Conservation (phyloP, 2,888 invertebrate genomes). For the Cheilosia urbana region DNA sequence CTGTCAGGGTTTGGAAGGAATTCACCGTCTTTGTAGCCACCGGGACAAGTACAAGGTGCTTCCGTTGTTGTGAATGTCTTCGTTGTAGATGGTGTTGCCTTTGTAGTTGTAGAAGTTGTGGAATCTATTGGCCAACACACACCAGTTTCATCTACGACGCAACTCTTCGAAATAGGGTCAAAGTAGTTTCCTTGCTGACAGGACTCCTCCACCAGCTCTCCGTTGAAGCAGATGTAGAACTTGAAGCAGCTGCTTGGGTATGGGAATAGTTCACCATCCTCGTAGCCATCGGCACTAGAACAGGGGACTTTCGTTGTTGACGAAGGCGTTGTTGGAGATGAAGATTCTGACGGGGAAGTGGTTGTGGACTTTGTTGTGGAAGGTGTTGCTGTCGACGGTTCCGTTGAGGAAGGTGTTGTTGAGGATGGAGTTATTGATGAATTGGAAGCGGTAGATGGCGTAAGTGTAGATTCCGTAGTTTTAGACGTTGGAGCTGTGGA, state of each 20-base stretch:
- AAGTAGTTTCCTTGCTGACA: conserved; percentile 77
- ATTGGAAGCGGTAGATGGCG: not conserved
- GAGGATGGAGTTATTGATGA: not conserved
- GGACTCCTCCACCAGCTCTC: conserved; percentile 72
- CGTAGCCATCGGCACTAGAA: conserved; percentile 71
- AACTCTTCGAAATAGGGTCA: conserved; percentile 45
- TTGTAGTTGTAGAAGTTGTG: too few relatives aligned
- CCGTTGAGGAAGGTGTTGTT: not conserved
- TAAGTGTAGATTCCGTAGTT: not conserved
- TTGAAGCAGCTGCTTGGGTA: conserved; percentile 76
- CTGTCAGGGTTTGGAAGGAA: conserved; percentile 6
- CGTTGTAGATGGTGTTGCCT: conserved; percentile 1
- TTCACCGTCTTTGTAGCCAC: conserved; percentile 50
- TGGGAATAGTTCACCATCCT: conserved; percentile 76
- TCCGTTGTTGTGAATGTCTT: not conserved
- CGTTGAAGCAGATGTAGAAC: conserved; percentile 79
- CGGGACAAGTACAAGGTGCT: conserved; percentile 12
- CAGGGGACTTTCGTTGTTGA: conserved; percentile 26
- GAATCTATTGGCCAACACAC: conserved; percentile 48
- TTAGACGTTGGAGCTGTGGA: not conserved
- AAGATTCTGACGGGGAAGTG: not conserved
- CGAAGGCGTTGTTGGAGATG: not conserved
- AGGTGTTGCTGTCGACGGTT: too few relatives aligned
- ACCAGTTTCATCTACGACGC: conserved; percentile 35
- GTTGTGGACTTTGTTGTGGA: not conserved